These are phyloP conservation scores for Sebastes wilsoni DNA, from an alignment of 2,797 vertebrate genomes.

Conservation along the genomic window DNA sequence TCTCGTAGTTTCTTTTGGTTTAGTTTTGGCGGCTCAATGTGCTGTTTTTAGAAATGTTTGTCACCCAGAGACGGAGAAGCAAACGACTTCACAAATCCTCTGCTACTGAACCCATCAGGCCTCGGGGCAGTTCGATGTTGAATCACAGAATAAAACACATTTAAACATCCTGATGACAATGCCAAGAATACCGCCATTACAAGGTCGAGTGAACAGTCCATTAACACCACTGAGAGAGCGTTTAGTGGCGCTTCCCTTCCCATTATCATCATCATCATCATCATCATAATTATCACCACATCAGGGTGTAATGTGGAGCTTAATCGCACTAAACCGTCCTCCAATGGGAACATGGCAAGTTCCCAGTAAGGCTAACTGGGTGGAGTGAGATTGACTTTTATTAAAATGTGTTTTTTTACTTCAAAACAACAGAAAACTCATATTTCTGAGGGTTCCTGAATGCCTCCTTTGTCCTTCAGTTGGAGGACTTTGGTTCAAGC, in stretches of 20 bases:
- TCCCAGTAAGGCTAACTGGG: background rate
- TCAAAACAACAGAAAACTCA: too few relatives aligned
- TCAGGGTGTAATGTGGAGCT: background rate
- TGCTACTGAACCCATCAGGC: too few relatives aligned
- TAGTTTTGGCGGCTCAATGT: too few relatives aligned
- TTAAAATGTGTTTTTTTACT: too few relatives aligned
- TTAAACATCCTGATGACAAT: background rate
- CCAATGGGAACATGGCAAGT: background rate
- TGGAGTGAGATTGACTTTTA: too few relatives aligned
- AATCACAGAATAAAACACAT: background rate
- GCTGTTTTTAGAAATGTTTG: too few relatives aligned
- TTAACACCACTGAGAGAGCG: constrained; percentile 23
- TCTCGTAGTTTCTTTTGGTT: too few relatives aligned
- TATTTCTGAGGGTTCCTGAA: background rate
- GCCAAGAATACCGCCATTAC: background rate
- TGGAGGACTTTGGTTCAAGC: background rate
- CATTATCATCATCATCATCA: background rate
- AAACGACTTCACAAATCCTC: too few relatives aligned
- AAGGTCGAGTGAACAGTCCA: constrained; percentile 13
- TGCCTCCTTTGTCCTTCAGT: background rate
- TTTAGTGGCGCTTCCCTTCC: constrained; percentile 16
- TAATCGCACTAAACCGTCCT: background rate
- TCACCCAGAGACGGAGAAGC: too few relatives aligned
- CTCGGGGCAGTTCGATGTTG: background rate
- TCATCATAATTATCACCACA: constrained; percentile 9